Conservation (phyloP, 2,113 vertebrate genomes). For the Chaenocephalus aceratus region DNA sequence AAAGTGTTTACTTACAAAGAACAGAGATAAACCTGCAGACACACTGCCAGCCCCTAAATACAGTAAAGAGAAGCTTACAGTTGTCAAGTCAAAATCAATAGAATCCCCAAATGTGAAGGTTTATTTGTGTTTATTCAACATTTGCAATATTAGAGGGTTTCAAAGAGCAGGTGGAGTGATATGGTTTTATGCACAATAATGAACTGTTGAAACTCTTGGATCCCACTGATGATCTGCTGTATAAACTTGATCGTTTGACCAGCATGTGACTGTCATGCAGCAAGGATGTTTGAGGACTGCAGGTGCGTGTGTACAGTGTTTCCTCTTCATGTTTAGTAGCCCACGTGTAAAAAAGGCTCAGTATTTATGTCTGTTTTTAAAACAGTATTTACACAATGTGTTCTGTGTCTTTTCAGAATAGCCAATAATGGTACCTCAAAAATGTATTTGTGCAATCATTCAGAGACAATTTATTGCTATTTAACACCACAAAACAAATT, state of each 20-base stretch:
- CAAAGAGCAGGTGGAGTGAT: neutral
- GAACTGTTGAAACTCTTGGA: constrained; percentile 10
- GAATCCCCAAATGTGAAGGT: constrained; percentile 12
- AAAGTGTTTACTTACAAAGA: constrained; percentile 29
- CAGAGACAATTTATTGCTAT: neutral
- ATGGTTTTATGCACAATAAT: constrained; percentile 27
- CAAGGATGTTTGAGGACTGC: neutral
- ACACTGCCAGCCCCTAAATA: neutral
- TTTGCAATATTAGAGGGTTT: constrained; percentile 19
- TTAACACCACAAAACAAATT: neutral
- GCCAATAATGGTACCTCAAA: neutral
- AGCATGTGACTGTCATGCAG: constrained; percentile 37
- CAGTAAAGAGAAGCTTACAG: neutral
- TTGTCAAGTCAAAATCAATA: constrained; percentile 13
- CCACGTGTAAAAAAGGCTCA: neutral
- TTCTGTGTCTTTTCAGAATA: neutral
- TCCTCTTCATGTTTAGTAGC: neutral
- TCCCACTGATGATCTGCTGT: neutral
- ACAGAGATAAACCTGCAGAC: neutral
- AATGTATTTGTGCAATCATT: no score
- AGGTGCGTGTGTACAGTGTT: constrained; percentile 1
- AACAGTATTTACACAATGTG: neutral
- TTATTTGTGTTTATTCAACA: neutral
- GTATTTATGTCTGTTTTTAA: neutral
- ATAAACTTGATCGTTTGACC: constrained; percentile 42